A percentile compares a stretch with the other conserved stretches of the same genome.
phyloP scores from a whole-genome alignment of 2,888 invertebrate species.

The Bedellia somnulentella region DNA sequence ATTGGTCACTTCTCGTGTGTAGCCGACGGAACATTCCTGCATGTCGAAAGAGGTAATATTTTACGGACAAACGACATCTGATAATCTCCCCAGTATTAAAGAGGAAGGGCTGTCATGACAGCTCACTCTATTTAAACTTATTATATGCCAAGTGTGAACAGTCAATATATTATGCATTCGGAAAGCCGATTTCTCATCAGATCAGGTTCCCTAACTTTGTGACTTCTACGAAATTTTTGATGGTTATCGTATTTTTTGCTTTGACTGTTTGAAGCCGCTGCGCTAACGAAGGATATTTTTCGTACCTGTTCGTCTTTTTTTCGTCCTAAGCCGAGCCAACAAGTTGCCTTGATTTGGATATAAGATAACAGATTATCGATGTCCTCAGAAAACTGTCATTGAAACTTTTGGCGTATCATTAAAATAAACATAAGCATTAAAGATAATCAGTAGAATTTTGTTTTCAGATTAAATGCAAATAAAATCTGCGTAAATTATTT shows the following conservation, averaged over 20 bases:
- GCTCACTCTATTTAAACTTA: conserved; percentile 24
- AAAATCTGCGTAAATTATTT: too few species aligned
- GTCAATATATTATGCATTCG: conserved; percentile 32
- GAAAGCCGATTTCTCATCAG: conserved; percentile 31
- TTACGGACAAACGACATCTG: conserved; percentile 25
- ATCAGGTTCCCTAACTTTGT: conserved; percentile 22
- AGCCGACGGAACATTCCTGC: conserved; percentile 34
- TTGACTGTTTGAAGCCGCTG: conserved; percentile 39
- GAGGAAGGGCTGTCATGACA: conserved; percentile 23
- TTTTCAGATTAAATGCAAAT: too few species aligned
- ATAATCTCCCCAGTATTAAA: conserved; percentile 16
- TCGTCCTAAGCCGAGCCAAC: conserved; percentile 26
- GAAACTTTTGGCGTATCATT: conserved; percentile 24
- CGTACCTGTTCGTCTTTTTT: conserved; percentile 44
- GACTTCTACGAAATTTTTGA: conserved; percentile 50
- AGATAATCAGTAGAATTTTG: too few species aligned
- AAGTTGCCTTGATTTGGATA: conserved; percentile 27
- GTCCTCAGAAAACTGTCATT: conserved; percentile 42
- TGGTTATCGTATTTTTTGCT: conserved; percentile 42
- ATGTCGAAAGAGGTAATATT: conserved; percentile 35
- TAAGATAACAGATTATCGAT: conserved; percentile 42
- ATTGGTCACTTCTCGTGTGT: conserved; percentile 33
- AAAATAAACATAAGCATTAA: conserved; percentile 12
- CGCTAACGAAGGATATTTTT: conserved; percentile 44
- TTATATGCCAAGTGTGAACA: conserved; percentile 35